phyloP scores from a whole-genome alignment of 2,113 vertebrate species.

The Argyrosomus japonicus region DNA sequence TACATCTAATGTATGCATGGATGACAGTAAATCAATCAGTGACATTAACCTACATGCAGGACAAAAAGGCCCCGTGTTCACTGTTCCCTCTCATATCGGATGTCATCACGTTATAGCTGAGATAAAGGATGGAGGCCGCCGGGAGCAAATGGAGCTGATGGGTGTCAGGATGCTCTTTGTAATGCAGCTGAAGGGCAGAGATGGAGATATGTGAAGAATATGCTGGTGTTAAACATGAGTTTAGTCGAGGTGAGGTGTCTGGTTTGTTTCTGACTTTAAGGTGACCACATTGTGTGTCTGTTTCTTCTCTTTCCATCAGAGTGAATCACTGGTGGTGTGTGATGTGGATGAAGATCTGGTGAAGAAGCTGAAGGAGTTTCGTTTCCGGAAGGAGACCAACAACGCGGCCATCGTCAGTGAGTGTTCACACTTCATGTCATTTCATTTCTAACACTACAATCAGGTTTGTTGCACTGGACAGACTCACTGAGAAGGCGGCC shows the following conservation, averaged over 20 bases:
- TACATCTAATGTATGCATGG: neutral
- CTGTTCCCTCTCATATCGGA: neutral
- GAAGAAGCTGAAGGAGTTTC: conserved; percentile 93
- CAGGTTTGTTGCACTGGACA: too few species aligned
- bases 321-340: conserved; percentile 96
- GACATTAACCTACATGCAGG: neutral
- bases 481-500: too few species aligned
- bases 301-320: conserved; percentile 78
- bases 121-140: neutral
- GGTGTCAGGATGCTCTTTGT: neutral
- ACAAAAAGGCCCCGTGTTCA: neutral
- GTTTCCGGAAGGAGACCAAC: conserved; percentile 97
- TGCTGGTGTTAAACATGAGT: neutral
- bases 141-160: neutral
- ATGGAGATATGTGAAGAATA: neutral
- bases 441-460: too few species aligned
- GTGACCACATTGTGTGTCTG: neutral
- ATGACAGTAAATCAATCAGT: neutral
- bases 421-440: conserved; percentile 49
- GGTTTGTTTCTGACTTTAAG: neutral
- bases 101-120: neutral
- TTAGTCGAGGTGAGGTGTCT: neutral
- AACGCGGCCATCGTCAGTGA: conserved; percentile 99
- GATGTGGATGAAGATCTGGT: conserved; percentile 95
- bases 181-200: neutral